Evolutionary conservation across 1,140 invertebrate species (phyloP), one percentile per base, ranked within the genome.

Genomic region (Centruroides sculpturatus): DNA sequence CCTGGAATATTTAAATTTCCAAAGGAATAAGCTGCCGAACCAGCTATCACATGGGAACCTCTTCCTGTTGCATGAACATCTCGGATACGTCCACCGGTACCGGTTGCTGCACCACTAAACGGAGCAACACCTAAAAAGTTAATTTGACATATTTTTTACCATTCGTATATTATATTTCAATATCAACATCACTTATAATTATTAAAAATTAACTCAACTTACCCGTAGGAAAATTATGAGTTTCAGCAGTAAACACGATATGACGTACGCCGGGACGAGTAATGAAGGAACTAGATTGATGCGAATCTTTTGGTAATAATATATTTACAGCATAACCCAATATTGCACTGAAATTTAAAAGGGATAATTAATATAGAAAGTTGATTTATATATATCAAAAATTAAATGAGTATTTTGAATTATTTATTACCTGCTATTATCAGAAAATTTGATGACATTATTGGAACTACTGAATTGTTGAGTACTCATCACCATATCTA

Each of bases 241-340:
- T 99, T 77, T 99, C 95, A 0, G 95, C 95, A 7, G 95, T 98
- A 68, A 98, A 98, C 69, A 96, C 93, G n/a, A 98, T 82, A 75
- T 99, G 90, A 6, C 85, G 84, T n/a, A 82, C 77, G 0, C 78
- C 73, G 8, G 76, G 66, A 47, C 80, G 70, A 50, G 80, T 64
- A 9, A 74, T 64, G 53, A 96, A 81, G 64, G 78, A 70, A 61
- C 88, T 86, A 0, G 88, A 79, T 47, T 71, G 74, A 47, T 72
- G 56, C 9, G 73, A 64, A 60, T 82, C 73, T 48, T 67, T 71
- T 1, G 92, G 86, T 56, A 78, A 72, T 46, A 92, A 69, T 62
- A 80, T 76, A 36, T 78, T 74, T 12, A 89, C 80, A 57, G 80
- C 70, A 71, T 83, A 95, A 11, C 95, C 95, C 71, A 82, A 72